Base-by-base conservation (phyloP, 2,113 vertebrate species). In the Mesembrinibis cayennensis region DNA sequence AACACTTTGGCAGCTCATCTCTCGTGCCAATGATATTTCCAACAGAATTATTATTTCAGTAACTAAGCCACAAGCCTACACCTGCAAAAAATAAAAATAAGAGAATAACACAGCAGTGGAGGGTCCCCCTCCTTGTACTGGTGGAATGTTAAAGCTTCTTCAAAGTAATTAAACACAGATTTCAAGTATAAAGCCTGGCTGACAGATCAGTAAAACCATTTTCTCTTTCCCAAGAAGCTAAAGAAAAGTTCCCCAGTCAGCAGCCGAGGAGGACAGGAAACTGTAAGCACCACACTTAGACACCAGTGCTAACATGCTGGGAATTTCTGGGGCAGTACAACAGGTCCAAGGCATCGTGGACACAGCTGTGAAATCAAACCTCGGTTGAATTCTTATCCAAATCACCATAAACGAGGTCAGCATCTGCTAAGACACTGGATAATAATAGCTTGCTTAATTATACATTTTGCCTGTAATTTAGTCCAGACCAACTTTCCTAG, bases 401-500 rank as follows among this genome's bases (percentile, higher is more conserved):
- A 76, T 92, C 85, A 79, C 66, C 72, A 67, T 63, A 90, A 97
- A 82, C 0, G 3, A 73, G 77, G 84, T 94, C 69, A 95, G 83
- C 85, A 76, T 95, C 65, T 96, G 90, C 86, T 93, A 63, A 91
- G 82, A 93, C 63, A 59, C 63, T 67, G 67, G 90, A 53, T 96
- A 90, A 96, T 95, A 97, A 81, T 73, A 93, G 78, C 90, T 95
- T 90, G 65, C 89, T 93, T 96, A 92, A 96, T 96, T 94, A 82
- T 88, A 89, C 65, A 89, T 96, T 95, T 94, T 55, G 58, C 44
- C 82, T 93, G 49, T 87, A 86, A 81, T 96, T 93, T 94, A 86
- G 94, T 96, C 91, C 91, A 95, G 94, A 96, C 95, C 84, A 70
- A 0, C 81, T 95, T 97, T 95, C 80, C 73, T 87, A 77, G 74